phyloP scores from a whole-genome alignment of 2,888 invertebrate species.

The Syrista parreyssii region DNA sequence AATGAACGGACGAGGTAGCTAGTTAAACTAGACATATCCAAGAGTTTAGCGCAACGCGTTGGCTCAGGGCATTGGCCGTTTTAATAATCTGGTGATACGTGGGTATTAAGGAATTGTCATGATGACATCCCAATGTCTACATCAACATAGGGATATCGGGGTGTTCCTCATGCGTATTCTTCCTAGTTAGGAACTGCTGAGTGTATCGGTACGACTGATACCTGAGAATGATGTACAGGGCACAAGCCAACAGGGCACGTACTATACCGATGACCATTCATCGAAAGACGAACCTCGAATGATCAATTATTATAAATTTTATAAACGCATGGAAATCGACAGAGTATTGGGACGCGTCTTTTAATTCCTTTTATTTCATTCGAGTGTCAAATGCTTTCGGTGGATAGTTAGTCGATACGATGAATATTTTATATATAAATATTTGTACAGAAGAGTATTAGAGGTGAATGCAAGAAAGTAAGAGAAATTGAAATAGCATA shows the following conservation, averaged over 20 bases:
- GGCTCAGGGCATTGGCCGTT: conserved; percentile 16
- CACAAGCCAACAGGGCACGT: conserved; percentile 29
- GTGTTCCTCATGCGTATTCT: conserved; percentile 9
- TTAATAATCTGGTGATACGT: conserved; percentile 8
- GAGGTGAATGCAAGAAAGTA: conserved; percentile 9
- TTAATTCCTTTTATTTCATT: background rate
- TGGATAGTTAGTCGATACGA: conserved; percentile 34
- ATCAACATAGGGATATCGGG: background rate
- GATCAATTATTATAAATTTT: background rate
- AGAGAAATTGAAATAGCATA: conserved; percentile 26
- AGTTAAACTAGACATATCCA: background rate
- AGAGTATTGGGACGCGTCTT: background rate
- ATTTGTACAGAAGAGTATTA: conserved; percentile 57
- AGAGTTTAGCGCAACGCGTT: conserved; percentile 1
- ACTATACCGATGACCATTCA: conserved; percentile 27
- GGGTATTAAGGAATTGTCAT: conserved; percentile 7
- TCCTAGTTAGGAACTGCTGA: conserved; percentile 19
- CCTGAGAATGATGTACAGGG: conserved; percentile 36
- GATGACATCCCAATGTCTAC: background rate
- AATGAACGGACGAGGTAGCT: background rate
- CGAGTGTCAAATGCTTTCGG: background rate
- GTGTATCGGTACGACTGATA: conserved; percentile 30
- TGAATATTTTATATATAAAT: conserved; percentile 65
- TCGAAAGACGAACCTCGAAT: background rate
- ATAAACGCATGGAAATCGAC: background rate